Base-by-base conservation (phyloP, 2,797 vertebrate genomes). In the Enteromius anoplus region DNA sequence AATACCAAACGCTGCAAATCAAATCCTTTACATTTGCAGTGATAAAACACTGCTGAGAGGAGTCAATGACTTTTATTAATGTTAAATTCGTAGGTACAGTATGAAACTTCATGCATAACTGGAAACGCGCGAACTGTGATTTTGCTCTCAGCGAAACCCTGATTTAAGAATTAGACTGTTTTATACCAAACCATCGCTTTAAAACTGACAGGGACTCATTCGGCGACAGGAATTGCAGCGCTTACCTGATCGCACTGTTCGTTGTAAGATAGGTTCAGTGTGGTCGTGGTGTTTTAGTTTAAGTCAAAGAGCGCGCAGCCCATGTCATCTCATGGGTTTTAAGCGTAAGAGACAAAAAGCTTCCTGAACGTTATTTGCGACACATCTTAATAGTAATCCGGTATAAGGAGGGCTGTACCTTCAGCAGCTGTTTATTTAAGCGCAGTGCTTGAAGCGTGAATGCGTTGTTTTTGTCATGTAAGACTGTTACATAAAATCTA, bases 341-440 rank as follows among this genome's bases (percentile, higher is more conserved):
- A 64, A 23, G 69, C 70, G 21, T 17, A 53, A 15, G 58, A 65
- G 9, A 32, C 23, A 34, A 3, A 49, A 64, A 26, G 26, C 85
- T 88, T 88, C 87, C 87, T 86, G 87, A 78, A 81, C 78, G 42
- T 85, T 78, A 69, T 86, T 75, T 81, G 68, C 68, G 72, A 84
- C 83, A 80, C 66, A 69, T 84, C 68, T 80, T 42, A 58, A 82
- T 75, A 53, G 81, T 3, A 42, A 75, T 71, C 34, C 45, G n/a
- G 12, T 79, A 60, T 19, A 3, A 82, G 29, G 69, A 75, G 45
- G 80, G 49, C 55, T 79, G 64, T 55, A 5, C 12, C 17, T 45
- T n/a, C 23, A 51, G 19, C 29, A 51, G 45, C 23, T 79, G 40
- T 23, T 75, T 37, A 47, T 71, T 42, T 49, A 5, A 40, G 42